Conservation (phyloP, 1,140 invertebrate genomes). For the Nomia melanderi region DNA sequence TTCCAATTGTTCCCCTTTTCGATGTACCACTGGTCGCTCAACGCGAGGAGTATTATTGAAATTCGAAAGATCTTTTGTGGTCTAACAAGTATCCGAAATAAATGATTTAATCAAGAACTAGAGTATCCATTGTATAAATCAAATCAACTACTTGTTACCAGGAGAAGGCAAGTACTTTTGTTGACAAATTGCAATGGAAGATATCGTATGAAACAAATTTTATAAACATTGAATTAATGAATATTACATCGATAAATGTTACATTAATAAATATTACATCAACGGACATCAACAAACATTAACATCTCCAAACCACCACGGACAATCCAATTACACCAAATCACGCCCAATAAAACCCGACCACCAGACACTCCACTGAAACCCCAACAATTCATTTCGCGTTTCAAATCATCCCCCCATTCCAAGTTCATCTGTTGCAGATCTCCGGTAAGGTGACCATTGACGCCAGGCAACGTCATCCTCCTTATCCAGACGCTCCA, state of each 20-base stretch:
- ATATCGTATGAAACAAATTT: too few relatives aligned
- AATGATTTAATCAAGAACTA: too few relatives aligned
- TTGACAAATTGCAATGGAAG: too few relatives aligned
- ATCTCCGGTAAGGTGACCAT: constrained; percentile 47
- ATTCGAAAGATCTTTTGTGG: background rate
- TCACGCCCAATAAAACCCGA: background rate
- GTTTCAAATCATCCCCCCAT: background rate
- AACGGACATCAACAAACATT: too few relatives aligned
- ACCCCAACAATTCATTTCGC: background rate
- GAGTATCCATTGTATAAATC: too few relatives aligned
- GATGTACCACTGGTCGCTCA: background rate
- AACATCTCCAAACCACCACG: too few relatives aligned
- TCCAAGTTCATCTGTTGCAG: background rate
- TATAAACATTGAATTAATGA: too few relatives aligned
- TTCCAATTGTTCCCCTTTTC: background rate
- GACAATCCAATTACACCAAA: too few relatives aligned
- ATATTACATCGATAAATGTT: too few relatives aligned
- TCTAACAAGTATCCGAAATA: background rate
- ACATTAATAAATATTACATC: too few relatives aligned
- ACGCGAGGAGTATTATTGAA: background rate
- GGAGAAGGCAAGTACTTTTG: too few relatives aligned
- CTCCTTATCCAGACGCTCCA: constrained; percentile 58
- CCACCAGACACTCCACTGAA: background rate
- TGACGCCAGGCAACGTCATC: constrained; percentile 47
- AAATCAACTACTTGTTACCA: too few relatives aligned